Conservation (phyloP, 2,113 vertebrate species). For the Myotis lucifugus region DNA sequence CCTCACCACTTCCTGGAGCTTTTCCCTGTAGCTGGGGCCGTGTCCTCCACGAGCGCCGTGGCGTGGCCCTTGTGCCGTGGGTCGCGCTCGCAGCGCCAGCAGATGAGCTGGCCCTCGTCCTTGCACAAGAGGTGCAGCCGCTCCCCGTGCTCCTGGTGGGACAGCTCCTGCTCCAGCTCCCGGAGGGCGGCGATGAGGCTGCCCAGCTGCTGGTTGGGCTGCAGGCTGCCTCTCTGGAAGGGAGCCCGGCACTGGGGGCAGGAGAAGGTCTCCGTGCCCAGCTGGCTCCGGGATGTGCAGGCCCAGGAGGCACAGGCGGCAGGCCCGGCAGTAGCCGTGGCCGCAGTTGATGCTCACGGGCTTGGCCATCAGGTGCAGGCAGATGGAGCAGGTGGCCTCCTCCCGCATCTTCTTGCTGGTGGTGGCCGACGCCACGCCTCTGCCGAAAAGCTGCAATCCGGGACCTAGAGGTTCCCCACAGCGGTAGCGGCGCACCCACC, state of each 20-base stretch:
- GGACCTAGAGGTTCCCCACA: not conserved
- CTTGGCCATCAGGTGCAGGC: constrained; percentile 83
- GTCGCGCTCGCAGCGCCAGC: constrained; percentile 56
- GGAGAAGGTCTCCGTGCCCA: not conserved
- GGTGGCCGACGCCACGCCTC: not conserved
- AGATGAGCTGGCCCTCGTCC: constrained; percentile 60
- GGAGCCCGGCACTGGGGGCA: constrained; percentile 81
- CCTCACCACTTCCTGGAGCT: constrained; percentile 31
- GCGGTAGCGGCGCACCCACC: not conserved
- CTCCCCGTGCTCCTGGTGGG: not conserved
- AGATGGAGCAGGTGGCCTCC: constrained; percentile 87
- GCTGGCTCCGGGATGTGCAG: not conserved
- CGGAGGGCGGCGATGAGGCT: constrained; percentile 72
- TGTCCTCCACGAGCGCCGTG: not conserved
- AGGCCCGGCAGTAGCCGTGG: constrained; percentile 87
- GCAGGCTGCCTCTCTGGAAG: constrained; percentile 59
- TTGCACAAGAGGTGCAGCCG: constrained; percentile 65
- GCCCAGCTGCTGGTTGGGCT: constrained; percentile 68
- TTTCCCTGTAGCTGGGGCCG: constrained; percentile 31
- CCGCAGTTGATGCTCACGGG: constrained; percentile 87
- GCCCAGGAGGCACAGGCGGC: constrained; percentile 84
- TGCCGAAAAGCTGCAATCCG: not conserved
- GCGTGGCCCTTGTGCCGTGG: not conserved
- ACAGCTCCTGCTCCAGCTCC: not conserved
- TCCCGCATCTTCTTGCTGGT: constrained; percentile 69